A percentile compares a stretch with the other conserved stretches of the same genome.
These are phyloP conservation scores for Sander vitreus DNA, from an alignment of 2,113 vertebrate genomes.

Conservation along the genomic window DNA sequence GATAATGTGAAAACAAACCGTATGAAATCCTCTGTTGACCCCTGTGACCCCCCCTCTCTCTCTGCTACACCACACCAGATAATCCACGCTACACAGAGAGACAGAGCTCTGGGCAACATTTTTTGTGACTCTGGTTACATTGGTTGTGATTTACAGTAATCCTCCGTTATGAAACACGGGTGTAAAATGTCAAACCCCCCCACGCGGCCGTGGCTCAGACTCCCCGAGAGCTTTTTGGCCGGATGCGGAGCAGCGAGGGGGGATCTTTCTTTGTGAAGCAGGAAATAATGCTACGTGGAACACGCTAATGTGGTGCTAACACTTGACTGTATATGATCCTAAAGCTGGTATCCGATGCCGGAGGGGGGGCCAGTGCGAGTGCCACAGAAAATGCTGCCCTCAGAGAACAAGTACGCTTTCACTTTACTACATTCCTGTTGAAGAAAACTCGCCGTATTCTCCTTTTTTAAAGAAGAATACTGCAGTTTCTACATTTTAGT, in stretches of 20 bases:
- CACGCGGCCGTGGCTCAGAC: slow-evolving; percentile 1
- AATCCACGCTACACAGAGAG: slow-evolving; percentile 48
- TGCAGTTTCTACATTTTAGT: not conserved
- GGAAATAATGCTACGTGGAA: slow-evolving; percentile 55
- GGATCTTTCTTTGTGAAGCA: slow-evolving; percentile 7
- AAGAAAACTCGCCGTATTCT: not conserved
- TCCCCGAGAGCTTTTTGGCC: slow-evolving; percentile 17
- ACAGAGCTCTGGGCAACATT: slow-evolving; percentile 76
- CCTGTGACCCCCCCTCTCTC: slow-evolving; percentile 46
- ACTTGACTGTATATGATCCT: slow-evolving; percentile 77
- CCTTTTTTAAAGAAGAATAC: slow-evolving; percentile 12
- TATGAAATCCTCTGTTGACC: slow-evolving; percentile 77
- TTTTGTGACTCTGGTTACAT: slow-evolving; percentile 82
- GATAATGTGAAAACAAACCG: slow-evolving; percentile 85
- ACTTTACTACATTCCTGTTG: slow-evolving; percentile 58
- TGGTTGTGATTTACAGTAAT: slow-evolving; percentile 76
- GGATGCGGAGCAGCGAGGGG: not conserved
- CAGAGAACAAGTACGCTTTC: slow-evolving; percentile 82
- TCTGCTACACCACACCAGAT: slow-evolving; percentile 64
- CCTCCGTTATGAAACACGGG: slow-evolving; percentile 56
- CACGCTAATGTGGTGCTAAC: slow-evolving; percentile 72
- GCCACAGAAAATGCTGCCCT: slow-evolving; percentile 85
- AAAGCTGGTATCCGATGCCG: slow-evolving; percentile 83
- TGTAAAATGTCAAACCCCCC: slow-evolving; percentile 58
- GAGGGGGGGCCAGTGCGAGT: slow-evolving; percentile 79